Evolutionary conservation across 1,140 invertebrate species (phyloP).

Genomic region (Drosophila serrata): DNA sequence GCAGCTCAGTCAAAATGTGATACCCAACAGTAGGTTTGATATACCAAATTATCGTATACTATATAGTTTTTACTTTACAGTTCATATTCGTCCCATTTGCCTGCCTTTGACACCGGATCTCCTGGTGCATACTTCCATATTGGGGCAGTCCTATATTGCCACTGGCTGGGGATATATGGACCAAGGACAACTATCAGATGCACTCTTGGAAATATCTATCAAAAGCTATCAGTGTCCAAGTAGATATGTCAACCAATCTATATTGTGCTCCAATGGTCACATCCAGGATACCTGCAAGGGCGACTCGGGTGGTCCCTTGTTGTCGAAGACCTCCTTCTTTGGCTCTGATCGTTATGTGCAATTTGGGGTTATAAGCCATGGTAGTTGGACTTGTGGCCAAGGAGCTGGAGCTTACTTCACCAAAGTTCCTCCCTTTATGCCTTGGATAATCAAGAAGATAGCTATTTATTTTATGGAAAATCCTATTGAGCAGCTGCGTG

Average conservation of each 20-base stretch:
- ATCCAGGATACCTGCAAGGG: conserved; percentile 1
- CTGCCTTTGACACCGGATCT: conserved; percentile 4
- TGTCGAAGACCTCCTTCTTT: not conserved
- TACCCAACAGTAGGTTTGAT: not conserved
- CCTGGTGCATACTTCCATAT: not conserved
- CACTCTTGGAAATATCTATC: not conserved
- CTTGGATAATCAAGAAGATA: not conserved
- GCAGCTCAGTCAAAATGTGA: not conserved
- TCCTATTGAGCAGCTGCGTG: not conserved
- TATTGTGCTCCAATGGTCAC: not conserved
- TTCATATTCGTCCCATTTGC: not conserved
- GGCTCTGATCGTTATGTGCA: not conserved
- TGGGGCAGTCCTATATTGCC: not conserved
- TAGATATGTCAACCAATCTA: not conserved
- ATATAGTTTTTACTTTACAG: not conserved
- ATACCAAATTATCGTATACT: not conserved
- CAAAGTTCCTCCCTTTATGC: not conserved
- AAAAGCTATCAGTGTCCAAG: not conserved
- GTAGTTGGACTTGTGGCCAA: conserved; percentile 3
- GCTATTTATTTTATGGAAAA: not conserved
- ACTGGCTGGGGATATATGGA: not conserved
- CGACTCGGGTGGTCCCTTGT: not conserved
- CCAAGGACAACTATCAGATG: not conserved
- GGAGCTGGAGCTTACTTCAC: conserved; percentile 7
- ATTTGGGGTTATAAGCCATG: not conserved